Conservation (phyloP, 2,888 invertebrate species). For the Zaprionus bogoriensis region DNA sequence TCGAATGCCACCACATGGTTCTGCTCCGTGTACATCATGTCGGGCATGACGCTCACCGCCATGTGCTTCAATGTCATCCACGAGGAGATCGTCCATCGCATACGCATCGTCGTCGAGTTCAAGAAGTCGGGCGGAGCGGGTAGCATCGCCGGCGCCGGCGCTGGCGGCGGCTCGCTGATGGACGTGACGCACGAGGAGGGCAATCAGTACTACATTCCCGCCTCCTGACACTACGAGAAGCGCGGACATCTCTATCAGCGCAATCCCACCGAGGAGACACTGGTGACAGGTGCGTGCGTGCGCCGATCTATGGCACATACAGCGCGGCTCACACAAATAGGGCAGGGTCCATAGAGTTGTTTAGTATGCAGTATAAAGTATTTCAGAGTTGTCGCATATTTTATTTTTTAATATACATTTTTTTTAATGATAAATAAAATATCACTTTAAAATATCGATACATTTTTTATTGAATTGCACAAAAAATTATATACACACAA, state of each 20-base stretch:
- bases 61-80: constrained; percentile 96
- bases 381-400: too few relatives aligned
- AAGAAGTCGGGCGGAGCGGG: constrained; percentile 63
- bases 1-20: constrained; percentile 91
- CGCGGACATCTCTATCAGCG: constrained; percentile 83
- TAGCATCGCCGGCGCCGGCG: constrained; percentile 2
- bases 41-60: constrained; percentile 93
- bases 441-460: too few relatives aligned
- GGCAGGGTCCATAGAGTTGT: not conserved
- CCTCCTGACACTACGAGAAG: constrained; percentile 82
- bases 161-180: constrained; percentile 48
- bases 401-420: too few relatives aligned
- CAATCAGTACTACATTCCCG: constrained; percentile 77
- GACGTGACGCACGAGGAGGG: constrained; percentile 71
- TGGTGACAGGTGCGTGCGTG: constrained; percentile 82
- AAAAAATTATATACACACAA: too few relatives aligned
- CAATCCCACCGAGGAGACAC: constrained; percentile 85
- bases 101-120: constrained; percentile 85
- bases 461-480: too few relatives aligned
- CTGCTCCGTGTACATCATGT: constrained; percentile 93
- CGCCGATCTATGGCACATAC: not conserved
- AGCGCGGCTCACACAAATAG: not conserved
- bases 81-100: constrained; percentile 92
- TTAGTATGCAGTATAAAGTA: too few relatives aligned
- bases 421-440: too few relatives aligned